Evolutionary conservation across 2,888 invertebrate species (phyloP), one percentile per base, ranked within the genome.

Genomic region (Drosophila hawaiiensis): DNA sequence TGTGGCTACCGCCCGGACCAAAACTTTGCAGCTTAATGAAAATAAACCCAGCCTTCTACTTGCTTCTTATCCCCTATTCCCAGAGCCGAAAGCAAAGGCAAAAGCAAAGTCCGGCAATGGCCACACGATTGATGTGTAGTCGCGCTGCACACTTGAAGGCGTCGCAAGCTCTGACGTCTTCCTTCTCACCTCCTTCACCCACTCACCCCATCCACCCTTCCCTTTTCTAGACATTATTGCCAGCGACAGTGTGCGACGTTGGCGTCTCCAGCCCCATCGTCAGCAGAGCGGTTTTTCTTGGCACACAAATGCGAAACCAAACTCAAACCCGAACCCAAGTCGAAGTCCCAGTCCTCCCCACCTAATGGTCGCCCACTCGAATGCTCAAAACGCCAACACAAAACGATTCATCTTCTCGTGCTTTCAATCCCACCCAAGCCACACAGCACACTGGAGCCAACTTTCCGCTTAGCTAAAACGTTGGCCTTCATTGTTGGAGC

Each of bases 381-480:
- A 78, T 89, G 74, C 85, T 86, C 86, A 80, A 82, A 83, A 85
- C 84, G 79, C 90, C 92, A 85, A 91, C 91, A 85, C 91, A 91
- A 91, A 92, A 84, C 92, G 91, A 91, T 92, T 91, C 91, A 92
- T 92, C 92, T 92, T 91, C 91, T 76, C 68, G 68, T 81, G 84
- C 88, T 89, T 82, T 86, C 78, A 83, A 86, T 72, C 69, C 87
- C 90, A 81, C 87, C 75, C 68, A 29, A 63, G 56, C 54, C 41
- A 58, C 50, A 61, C 70, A 60, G 35, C 69, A 58, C 72, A 68
- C 55, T 69, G 75, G 80, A 70, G 66, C 72, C 74, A 83, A 90
- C 86, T 83, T 89, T 76, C 72, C 79, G 83, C 82, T 91, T 78
- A 76, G 89, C 85, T 74, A 77, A 84, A 77, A 82, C 86, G 69